Percentiles rank a stretch among this genome's conserved stretches.
Conservation (phyloP, 2,888 invertebrate genomes). For the Sinotaia quadrata region DNA sequence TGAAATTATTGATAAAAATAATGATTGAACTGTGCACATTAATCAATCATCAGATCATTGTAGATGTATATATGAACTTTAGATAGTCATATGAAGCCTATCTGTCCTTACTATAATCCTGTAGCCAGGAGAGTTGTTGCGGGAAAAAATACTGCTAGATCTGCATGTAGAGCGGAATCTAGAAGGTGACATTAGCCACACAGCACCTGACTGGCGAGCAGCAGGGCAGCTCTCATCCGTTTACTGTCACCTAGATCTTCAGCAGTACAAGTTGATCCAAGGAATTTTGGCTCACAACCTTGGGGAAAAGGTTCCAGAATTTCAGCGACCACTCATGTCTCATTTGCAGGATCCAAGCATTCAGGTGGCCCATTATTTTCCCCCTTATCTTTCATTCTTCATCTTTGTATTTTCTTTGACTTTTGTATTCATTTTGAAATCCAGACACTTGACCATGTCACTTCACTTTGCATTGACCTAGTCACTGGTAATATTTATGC, state of each 20-base stretch:
- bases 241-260: slow-evolving; percentile 84
- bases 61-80: too few species aligned
- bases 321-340: slow-evolving; percentile 65
- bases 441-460: too few species aligned
- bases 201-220: slow-evolving; percentile 85
- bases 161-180: slow-evolving; percentile 88
- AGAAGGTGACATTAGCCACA: slow-evolving; percentile 76
- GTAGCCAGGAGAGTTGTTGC: slow-evolving; percentile 75
- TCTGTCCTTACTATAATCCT: too few species aligned
- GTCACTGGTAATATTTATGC: too few species aligned
- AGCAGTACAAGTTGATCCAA: slow-evolving; percentile 89
- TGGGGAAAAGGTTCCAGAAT: slow-evolving; percentile 83
- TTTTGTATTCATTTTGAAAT: too few species aligned
- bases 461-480: too few species aligned
- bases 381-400: too few species aligned
- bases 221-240: slow-evolving; percentile 89
- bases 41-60: too few species aligned
- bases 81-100: too few species aligned
- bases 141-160: slow-evolving; percentile 81
- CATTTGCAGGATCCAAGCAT: slow-evolving; percentile 74
- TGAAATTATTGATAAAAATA: too few species aligned
- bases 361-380: slow-evolving; percentile 57
- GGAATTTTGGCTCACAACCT: slow-evolving; percentile 91
- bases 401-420: too few species aligned
- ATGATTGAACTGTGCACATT: too few species aligned